These are phyloP conservation scores for Drosophila quinaria DNA, from an alignment of 2,888 invertebrate species.

Conservation along the genomic window DNA sequence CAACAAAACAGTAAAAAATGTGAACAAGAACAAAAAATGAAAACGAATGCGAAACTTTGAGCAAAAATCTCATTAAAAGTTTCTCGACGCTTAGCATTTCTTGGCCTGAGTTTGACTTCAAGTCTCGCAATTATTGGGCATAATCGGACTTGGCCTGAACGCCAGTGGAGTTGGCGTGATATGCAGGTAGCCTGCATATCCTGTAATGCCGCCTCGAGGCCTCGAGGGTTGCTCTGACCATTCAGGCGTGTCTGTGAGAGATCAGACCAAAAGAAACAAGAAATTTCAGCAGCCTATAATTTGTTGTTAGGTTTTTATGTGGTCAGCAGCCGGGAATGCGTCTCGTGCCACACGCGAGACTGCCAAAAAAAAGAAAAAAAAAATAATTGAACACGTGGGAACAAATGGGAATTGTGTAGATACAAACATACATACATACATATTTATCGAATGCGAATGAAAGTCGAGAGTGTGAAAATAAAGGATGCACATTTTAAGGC, in stretches of 20 bases:
- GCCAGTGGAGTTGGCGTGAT: neutral
- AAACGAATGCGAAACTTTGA: constrained; percentile 21
- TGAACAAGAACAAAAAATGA: constrained; percentile 6
- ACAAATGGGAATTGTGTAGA: neutral
- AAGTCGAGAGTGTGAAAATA: constrained; percentile 10
- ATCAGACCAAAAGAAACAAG: neutral
- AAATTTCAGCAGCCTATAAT: constrained; percentile 31
- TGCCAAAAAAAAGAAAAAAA: constrained; percentile 6
- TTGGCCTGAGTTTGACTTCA: constrained; percentile 42
- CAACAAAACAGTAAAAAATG: constrained; percentile 5
- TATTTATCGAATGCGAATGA: neutral
- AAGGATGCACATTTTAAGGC: constrained; percentile 16
- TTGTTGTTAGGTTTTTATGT: constrained; percentile 31
- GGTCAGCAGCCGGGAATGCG: constrained; percentile 43
- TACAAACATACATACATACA: neutral
- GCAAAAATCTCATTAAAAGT: constrained; percentile 75
- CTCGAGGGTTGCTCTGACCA: constrained; percentile 21
- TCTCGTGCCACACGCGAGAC: constrained; percentile 64
- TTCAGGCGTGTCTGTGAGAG: constrained; percentile 31
- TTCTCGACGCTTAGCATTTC: constrained; percentile 47
- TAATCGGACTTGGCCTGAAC: constrained; percentile 17
- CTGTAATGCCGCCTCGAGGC: constrained; percentile 9
- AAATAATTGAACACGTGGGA: neutral
- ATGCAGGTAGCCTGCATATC: constrained; percentile 45
- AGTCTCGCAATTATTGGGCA: constrained; percentile 51